These are phyloP conservation scores for Bradypodion ventrale DNA, from an alignment of 2,797 vertebrate genomes.

Conservation along the genomic window DNA sequence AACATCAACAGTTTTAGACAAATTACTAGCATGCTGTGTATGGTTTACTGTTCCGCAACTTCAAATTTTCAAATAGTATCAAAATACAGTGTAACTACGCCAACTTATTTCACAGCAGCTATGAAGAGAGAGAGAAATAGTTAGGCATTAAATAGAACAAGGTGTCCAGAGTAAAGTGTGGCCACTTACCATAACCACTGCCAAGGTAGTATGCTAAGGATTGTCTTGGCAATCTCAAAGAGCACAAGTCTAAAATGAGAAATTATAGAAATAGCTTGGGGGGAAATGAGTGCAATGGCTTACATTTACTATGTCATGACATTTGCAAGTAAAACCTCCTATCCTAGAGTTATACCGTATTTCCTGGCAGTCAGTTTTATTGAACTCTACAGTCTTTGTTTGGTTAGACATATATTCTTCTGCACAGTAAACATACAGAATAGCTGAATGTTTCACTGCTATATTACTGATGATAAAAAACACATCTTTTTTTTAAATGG, in stretches of 20 bases:
- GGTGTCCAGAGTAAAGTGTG: slow-evolving; percentile 63
- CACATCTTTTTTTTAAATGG: neutral
- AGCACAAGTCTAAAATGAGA: slow-evolving; percentile 28
- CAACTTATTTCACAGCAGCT: slow-evolving; percentile 73
- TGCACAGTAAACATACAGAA: neutral
- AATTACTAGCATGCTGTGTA: slow-evolving; percentile 71
- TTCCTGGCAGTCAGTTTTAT: neutral
- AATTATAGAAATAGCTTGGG: neutral
- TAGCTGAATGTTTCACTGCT: neutral
- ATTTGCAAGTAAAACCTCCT: neutral
- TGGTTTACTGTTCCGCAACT: slow-evolving; percentile 69
- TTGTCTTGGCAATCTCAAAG: slow-evolving; percentile 39
- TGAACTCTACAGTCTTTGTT: neutral
- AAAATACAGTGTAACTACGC: slow-evolving; percentile 71
- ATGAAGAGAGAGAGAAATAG: slow-evolving; percentile 69
- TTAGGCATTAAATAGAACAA: slow-evolving; percentile 72
- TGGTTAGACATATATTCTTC: too few species aligned
- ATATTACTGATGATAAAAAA: too few species aligned
- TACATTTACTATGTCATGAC: neutral
- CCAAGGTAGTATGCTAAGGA: slow-evolving; percentile 40
- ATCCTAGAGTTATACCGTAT: neutral
- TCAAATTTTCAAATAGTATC: slow-evolving; percentile 72
- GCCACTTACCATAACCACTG: slow-evolving; percentile 55
- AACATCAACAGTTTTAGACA: slow-evolving; percentile 64
- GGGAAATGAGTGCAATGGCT: neutral